Conservation (phyloP, 2,888 invertebrate genomes). For the Crepidodera aurea region DNA sequence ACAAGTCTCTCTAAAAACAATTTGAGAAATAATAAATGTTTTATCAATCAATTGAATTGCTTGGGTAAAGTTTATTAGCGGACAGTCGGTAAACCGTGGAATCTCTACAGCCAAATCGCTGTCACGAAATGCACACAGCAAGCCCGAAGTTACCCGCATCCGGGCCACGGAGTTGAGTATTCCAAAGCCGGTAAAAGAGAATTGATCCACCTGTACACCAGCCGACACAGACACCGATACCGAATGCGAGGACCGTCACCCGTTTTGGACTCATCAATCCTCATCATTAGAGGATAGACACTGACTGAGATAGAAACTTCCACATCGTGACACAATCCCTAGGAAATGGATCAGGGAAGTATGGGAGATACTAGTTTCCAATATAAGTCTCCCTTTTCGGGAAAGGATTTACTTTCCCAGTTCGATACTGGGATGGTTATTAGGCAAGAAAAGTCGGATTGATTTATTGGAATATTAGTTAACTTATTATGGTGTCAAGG, state of each 20-base stretch:
- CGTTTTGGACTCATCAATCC: constrained; percentile 24
- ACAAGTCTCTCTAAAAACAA: too few relatives aligned
- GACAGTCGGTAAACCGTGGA: not conserved
- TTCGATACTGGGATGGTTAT: constrained; percentile 11
- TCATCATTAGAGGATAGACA: constrained; percentile 24
- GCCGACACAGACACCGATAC: not conserved
- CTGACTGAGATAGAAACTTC: constrained; percentile 22
- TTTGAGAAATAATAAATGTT: too few relatives aligned
- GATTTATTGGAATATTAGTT: not conserved
- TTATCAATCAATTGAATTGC: not conserved
- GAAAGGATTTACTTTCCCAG: constrained; percentile 13
- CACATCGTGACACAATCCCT: constrained; percentile 20
- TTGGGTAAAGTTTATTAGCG: not conserved
- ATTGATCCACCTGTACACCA: constrained; percentile 14
- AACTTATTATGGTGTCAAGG: too few relatives aligned
- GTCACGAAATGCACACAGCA: constrained; percentile 10
- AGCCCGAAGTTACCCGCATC: not conserved
- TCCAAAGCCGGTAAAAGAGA: not conserved
- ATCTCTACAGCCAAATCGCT: not conserved
- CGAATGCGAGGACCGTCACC: not conserved
- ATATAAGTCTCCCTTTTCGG: constrained; percentile 8
- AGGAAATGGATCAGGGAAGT: constrained; percentile 21
- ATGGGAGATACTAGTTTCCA: constrained; percentile 11
- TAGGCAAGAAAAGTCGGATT: constrained; percentile 1
- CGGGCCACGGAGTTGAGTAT: constrained; percentile 2